Percentiles rank a stretch among this genome's conserved stretches.
phyloP scores from a whole-genome alignment of 2,797 vertebrate genomes.

The Corythornis leucogaster region DNA sequence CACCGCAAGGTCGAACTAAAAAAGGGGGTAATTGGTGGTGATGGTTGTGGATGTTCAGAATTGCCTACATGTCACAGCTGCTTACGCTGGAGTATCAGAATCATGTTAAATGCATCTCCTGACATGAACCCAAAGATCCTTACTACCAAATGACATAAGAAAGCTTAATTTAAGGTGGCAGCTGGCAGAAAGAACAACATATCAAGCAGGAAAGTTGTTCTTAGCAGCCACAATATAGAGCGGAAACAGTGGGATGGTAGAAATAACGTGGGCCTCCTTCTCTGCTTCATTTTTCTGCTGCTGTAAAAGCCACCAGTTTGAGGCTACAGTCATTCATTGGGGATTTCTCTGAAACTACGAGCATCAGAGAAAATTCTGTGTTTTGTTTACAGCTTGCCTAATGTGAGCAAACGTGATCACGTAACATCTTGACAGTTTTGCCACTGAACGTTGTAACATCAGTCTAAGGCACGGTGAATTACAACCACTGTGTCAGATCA shows the following conservation, averaged over 20 bases:
- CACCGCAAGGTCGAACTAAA: slow-evolving; percentile 36
- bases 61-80: slow-evolving; percentile 36
- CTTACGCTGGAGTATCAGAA: slow-evolving; percentile 33
- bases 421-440: slow-evolving; percentile 17
- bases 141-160: neutral
- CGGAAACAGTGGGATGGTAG: neutral
- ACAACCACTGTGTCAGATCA: neutral
- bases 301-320: neutral
- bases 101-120: slow-evolving; percentile 41
- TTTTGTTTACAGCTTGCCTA: neutral
- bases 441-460: neutral
- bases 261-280: neutral
- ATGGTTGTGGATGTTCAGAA: slow-evolving; percentile 61
- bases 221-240: neutral
- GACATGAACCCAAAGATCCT: neutral
- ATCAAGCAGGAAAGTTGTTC: neutral
- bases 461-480: neutral
- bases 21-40: slow-evolving; percentile 61
- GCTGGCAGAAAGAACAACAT: slow-evolving; percentile 29
- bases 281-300: neutral
- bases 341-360: neutral
- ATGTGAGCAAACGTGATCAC: neutral
- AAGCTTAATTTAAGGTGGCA: slow-evolving; percentile 39
- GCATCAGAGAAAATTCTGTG: neutral
- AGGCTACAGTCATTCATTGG: neutral